Base-by-base conservation (phyloP, 2,797 vertebrate genomes). In the Toxotes lorentzi region DNA sequence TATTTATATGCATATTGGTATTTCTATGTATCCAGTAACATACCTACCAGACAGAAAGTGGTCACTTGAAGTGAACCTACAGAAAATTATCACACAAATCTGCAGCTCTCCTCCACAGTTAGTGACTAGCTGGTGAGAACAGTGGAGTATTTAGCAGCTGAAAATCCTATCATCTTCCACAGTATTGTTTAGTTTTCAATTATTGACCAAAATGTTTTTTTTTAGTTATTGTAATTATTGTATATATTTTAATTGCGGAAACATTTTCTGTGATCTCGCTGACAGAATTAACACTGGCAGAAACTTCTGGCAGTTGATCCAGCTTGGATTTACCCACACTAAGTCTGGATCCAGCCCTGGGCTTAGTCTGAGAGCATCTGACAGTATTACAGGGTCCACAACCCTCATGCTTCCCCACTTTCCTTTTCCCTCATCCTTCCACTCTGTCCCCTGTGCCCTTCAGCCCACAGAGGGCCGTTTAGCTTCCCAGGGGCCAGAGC, bases 381-480 rank as follows among this genome's bases (percentile, higher is more conserved):
- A 77, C 61, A 54, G 71, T 38, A 68, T 89, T 68, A 76, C 40
- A 14, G 61, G 56, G 69, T 83, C 62, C n/a, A 43, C 45, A 82
- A 45, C 24, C 65, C 53, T 60, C 23, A 35, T 73, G 70, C 53
- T 69, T 64, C 38, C 65, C 51, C 50, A 38, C 38, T 62, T 4
- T 79, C 34, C 78, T 61, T 40, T 70, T 63, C 40, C 63, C 66
- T 58, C 74, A n/a, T 81, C 75, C 73, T 54, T 58, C 51, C 27
- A 27, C 54, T 58, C 73, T 51, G 73, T 80, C 78, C 81, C 87
- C 79, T 81, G 78, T 79, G 76, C 78, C 77, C 79, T 79, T 83
- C 74, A 73, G 90, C 77, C 87, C 86, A 77, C 83, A 74, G 77
- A 90, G 85, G 81, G 86, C 91, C 87, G 75, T 91, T 94, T 93